Conservation (phyloP, 2,888 invertebrate genomes). For the Pseudanteris insignis region DNA sequence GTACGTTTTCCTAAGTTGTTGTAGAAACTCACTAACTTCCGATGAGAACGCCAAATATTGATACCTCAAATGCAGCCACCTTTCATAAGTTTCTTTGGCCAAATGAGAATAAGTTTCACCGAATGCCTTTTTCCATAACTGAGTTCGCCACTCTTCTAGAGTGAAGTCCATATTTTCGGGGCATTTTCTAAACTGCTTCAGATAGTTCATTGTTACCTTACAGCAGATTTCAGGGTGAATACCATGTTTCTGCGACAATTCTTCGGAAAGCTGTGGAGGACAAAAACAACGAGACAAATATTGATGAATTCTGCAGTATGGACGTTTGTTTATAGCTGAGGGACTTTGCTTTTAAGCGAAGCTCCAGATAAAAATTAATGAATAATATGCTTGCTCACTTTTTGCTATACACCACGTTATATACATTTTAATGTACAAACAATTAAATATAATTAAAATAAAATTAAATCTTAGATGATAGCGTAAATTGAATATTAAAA, state of each 20-base stretch:
- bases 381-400: slow-evolving; percentile 20
- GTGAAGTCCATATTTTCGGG: slow-evolving; percentile 80
- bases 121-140: slow-evolving; percentile 81
- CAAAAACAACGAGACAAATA: slow-evolving; percentile 45
- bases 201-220: slow-evolving; percentile 74
- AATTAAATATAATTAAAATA: too few relatives aligned
- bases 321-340: slow-evolving; percentile 15
- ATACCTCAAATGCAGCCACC: slow-evolving; percentile 84
- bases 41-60: slow-evolving; percentile 76
- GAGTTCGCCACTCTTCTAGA: slow-evolving; percentile 80
- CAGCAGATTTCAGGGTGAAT: slow-evolving; percentile 74
- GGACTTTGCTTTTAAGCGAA: slow-evolving; percentile 38
- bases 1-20: slow-evolving; percentile 77
- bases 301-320: slow-evolving; percentile 24
- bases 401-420: slow-evolving; percentile 12
- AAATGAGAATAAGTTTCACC: slow-evolving; percentile 78
- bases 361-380: slow-evolving; percentile 29
- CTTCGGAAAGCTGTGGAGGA: slow-evolving; percentile 67
- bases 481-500: too few relatives aligned
- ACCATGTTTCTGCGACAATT: slow-evolving; percentile 74
- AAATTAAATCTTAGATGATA: too few relatives aligned
- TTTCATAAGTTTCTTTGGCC: slow-evolving; percentile 76
- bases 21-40: slow-evolving; percentile 76
- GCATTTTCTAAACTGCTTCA: slow-evolving; percentile 81
- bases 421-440: too few relatives aligned